Percentiles rank a stretch among this genome's conserved stretches.
Conservation (phyloP, 2,113 vertebrate species). For the Labrus mixtus region DNA sequence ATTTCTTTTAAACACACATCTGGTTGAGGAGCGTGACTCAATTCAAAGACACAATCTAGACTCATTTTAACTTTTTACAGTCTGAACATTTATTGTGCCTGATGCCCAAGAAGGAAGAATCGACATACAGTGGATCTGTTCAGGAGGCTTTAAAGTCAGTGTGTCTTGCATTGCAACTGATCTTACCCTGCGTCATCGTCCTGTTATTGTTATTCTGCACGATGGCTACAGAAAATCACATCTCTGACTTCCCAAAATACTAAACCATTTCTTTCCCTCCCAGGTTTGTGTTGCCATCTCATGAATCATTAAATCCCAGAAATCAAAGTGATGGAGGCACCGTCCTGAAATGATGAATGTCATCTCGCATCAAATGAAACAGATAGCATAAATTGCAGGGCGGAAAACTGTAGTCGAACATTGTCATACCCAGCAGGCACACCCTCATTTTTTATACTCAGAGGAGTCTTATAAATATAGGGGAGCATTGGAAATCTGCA, state of each 20-base stretch:
- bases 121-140: neutral
- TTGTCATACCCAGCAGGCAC: constrained; percentile 50
- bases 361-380: constrained; percentile 54
- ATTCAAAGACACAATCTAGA: constrained; percentile 14
- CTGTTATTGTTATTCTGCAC: constrained; percentile 39
- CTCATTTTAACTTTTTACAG: constrained; percentile 38
- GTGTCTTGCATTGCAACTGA: neutral
- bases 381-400: constrained; percentile 47
- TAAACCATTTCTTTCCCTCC: constrained; percentile 3
- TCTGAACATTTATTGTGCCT: constrained; percentile 39
- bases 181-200: constrained; percentile 6
- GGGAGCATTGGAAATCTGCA: constrained; percentile 61
- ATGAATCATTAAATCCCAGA: constrained; percentile 61
- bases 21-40: constrained; percentile 29
- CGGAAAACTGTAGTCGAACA: constrained; percentile 41
- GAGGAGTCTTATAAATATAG: constrained; percentile 44
- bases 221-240: constrained; percentile 24
- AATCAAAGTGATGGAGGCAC: constrained; percentile 39
- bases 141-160: neutral
- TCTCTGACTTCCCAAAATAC: constrained; percentile 39
- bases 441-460: constrained; percentile 41
- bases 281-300: constrained; percentile 50
- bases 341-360: constrained; percentile 47
- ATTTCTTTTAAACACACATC: constrained; percentile 37
- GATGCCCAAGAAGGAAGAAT: constrained; percentile 1